These are phyloP conservation scores for Thymallus thymallus DNA, from an alignment of 2,113 vertebrate genomes.

Conservation along the genomic window DNA sequence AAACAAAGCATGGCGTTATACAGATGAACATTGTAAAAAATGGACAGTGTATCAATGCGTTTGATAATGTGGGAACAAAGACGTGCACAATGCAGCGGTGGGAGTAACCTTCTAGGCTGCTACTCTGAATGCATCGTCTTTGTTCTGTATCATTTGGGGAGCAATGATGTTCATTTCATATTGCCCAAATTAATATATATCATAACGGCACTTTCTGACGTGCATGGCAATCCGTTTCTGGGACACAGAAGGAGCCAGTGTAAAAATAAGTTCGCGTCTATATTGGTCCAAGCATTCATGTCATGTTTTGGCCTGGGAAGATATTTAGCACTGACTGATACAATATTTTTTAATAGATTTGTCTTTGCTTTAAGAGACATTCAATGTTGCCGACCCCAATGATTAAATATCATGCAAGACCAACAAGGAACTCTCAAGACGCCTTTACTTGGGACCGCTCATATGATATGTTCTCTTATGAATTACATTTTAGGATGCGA, in stretches of 20 bases:
- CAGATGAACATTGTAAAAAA: slow-evolving; percentile 31
- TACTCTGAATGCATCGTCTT: slow-evolving; percentile 59
- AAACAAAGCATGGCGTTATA: slow-evolving; percentile 49
- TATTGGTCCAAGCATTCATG: slow-evolving; percentile 73
- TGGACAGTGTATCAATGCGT: slow-evolving; percentile 11
- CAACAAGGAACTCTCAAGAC: slow-evolving; percentile 57
- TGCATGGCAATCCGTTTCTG: slow-evolving; percentile 44
- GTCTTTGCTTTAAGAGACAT: slow-evolving; percentile 69
- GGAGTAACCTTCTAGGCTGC: slow-evolving; percentile 75
- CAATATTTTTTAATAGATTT: slow-evolving; percentile 58
- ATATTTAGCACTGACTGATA: slow-evolving; percentile 66
- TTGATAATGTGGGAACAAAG: slow-evolving; percentile 34
- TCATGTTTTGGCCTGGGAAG: slow-evolving; percentile 62
- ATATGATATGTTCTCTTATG: slow-evolving; percentile 63
- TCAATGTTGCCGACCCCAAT: slow-evolving; percentile 53
- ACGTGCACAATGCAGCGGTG: slow-evolving; percentile 58
- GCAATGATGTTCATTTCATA: background rate
- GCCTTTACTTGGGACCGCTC: slow-evolving; percentile 53
- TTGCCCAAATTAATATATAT: slow-evolving; percentile 22
- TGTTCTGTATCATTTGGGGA: slow-evolving; percentile 12
- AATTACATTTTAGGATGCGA: slow-evolving; percentile 73
- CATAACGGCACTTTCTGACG: slow-evolving; percentile 33
- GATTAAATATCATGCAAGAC: slow-evolving; percentile 66
- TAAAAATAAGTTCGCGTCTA: slow-evolving; percentile 78
- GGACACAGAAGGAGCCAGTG: slow-evolving; percentile 62